Evolutionary conservation across 2,888 invertebrate genomes (phyloP).

Genomic region (Acronicta alni): DNA sequence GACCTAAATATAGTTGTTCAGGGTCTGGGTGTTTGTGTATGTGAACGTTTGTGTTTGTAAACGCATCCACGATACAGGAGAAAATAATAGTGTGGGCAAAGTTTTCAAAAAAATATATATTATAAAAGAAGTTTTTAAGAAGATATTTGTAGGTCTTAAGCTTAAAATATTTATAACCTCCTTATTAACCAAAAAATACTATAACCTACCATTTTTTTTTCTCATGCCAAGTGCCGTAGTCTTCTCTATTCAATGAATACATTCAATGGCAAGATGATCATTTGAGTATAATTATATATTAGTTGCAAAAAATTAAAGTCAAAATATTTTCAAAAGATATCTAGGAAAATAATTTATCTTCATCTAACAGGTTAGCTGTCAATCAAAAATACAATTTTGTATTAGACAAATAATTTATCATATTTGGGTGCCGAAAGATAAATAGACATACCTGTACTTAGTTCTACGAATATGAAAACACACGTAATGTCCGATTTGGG

Average conservation of each 20-base stretch:
- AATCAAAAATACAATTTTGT: constrained; percentile 39
- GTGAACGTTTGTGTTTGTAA: too few species aligned
- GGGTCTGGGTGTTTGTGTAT: too few species aligned
- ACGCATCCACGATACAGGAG: too few species aligned
- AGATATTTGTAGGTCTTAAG: too few species aligned
- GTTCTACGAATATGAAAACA: constrained; percentile 29
- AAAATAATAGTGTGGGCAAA: too few species aligned
- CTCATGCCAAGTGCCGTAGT: constrained; percentile 7
- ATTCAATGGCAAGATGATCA: constrained; percentile 10
- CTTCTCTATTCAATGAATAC: not conserved
- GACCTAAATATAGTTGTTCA: too few species aligned
- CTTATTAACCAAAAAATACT: not conserved
- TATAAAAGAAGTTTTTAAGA: too few species aligned
- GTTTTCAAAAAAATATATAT: too few species aligned
- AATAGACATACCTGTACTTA: constrained; percentile 12
- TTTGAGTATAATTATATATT: constrained; percentile 1
- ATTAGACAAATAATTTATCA: constrained; percentile 23
- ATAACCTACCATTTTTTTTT: not conserved
- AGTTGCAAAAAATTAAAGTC: constrained; percentile 35
- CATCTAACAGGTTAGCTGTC: constrained; percentile 33
- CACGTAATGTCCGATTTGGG: constrained; percentile 1
- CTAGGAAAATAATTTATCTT: constrained; percentile 34
- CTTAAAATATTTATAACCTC: not conserved
- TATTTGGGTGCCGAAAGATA: constrained; percentile 23
- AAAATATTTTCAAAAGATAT: constrained; percentile 46